Evolutionary conservation across 2,888 invertebrate genomes (phyloP), one percentile per base, ranked within the genome.

Genomic region (Bimastos eiseni): DNA sequence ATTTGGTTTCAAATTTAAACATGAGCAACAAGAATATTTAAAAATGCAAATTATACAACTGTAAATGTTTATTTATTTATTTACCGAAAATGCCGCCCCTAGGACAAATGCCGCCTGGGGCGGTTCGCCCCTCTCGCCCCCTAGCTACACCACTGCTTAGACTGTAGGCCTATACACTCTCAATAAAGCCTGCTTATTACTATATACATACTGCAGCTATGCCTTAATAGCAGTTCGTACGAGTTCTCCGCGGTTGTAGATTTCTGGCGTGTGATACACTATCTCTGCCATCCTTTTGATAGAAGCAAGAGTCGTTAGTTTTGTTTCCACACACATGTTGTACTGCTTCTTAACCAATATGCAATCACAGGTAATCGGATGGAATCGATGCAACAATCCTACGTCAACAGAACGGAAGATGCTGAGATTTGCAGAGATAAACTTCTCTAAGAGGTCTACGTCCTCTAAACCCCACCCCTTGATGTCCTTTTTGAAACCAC

Each of bases 391-490:
- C 89, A 98, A 96, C 93, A 99, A 96, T 92, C 97, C 97, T 1
- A 97, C 97, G 95, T 99, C 99, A 0, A 97, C 97, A 11, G 97
- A 96, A 70, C 99, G 96, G 93, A 98, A 97, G 91, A 98, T 97
- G 86, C 96, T 96, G 89, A 98, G 94, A 93, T 96, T 96, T 88
- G 93, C 93, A 49, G 94, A 94, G 44, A 94, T 93, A 91, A 97
- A 96, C 93, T 97, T 97, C 93, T 98, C 98, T 94, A 97, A 98
- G 94, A 99, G 96, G 94, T 98, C 97, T 0, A 99, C 99, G 95
- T 99, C 99, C 95, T 99, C 99, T 94, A 98, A 96, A 0, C 99
- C 99, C 99, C 99, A 99, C 8, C 99, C 99, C 38, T 89, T 91
- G 91, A 99, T 99, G 90, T 96, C 96, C 90, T 97, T 96, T 95